Conservation (phyloP, 1,140 invertebrate genomes). For the Melipona quadrifasciata region DNA sequence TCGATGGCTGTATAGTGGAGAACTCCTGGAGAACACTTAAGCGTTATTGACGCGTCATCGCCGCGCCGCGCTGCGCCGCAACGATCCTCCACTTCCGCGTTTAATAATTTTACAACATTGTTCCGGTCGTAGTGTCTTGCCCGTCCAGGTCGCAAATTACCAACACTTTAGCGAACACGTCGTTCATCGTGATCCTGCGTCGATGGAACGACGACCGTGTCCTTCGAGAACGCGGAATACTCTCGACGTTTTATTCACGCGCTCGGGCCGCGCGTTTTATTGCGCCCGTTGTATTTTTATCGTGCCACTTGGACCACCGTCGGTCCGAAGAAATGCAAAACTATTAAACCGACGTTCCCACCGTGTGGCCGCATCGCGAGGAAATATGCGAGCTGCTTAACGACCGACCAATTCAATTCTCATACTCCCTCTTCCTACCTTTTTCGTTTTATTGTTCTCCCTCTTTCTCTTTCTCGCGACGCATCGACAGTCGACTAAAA, state of each 20-base stretch:
- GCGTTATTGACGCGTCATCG: too few relatives aligned
- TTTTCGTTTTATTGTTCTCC: not conserved
- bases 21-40: not conserved
- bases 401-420: conserved; percentile 42
- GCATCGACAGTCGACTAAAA: conserved; percentile 33
- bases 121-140: not conserved
- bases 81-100: not conserved
- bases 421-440: not conserved
- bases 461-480: not conserved
- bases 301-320: conserved; percentile 38
- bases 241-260: conserved; percentile 53
- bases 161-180: not conserved
- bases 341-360: conserved; percentile 57
- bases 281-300: conserved; percentile 59
- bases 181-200: conserved; percentile 6
- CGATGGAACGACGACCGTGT: conserved; percentile 18
- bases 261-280: conserved; percentile 50
- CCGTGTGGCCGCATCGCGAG: conserved; percentile 29
- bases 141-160: conserved; percentile 20
- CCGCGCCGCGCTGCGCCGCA: too few relatives aligned
- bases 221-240: conserved; percentile 37
- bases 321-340: conserved; percentile 53
- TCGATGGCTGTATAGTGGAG: not conserved
- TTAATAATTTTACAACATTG: conserved; percentile 30
- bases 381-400: conserved; percentile 55